phyloP scores from a whole-genome alignment of 92 coral and sea anemone genomes.

The Actinernus sp. region DNA sequence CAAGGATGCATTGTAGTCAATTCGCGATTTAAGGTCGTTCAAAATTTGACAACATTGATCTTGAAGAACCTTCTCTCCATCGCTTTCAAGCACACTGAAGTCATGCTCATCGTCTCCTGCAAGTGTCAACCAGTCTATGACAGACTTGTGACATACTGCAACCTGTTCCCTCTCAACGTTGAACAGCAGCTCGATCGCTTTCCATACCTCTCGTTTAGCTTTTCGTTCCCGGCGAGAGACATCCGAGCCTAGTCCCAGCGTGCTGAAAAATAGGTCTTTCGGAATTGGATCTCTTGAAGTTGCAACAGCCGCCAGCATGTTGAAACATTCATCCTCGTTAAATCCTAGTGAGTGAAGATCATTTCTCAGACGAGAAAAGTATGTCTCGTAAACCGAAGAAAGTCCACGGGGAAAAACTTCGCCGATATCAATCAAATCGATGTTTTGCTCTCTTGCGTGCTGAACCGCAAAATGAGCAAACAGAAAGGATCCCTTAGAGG shows the following conservation, averaged over 20 bases:
- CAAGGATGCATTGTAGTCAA: conserved; percentile 4
- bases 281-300: conserved; percentile 4
- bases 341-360: neutral
- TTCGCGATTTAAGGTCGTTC: neutral
- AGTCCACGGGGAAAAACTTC: conserved; percentile 18
- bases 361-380: conserved; percentile 23
- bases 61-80: conserved; percentile 16
- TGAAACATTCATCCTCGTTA: conserved; percentile 8
- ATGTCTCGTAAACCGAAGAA: conserved; percentile 27
- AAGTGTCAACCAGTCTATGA: conserved; percentile 23
- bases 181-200: conserved; percentile 2
- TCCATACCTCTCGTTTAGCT: conserved; percentile 8
- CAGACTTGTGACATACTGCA: conserved; percentile 19
- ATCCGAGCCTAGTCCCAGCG: conserved; percentile 19
- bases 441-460: neutral
- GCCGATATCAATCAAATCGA: neutral
- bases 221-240: neutral
- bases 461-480: conserved; percentile 21
- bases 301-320: conserved; percentile 32
- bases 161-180: conserved; percentile 10
- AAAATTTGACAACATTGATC: conserved; percentile 2
- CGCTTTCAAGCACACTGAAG: conserved; percentile 29
- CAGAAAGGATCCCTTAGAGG: too few relatives aligned
- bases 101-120: conserved; percentile 26
- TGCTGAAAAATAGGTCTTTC: conserved; percentile 4